Evolutionary conservation across 1,140 invertebrate genomes (phyloP).

Genomic region (Monomorium pharaonis): DNA sequence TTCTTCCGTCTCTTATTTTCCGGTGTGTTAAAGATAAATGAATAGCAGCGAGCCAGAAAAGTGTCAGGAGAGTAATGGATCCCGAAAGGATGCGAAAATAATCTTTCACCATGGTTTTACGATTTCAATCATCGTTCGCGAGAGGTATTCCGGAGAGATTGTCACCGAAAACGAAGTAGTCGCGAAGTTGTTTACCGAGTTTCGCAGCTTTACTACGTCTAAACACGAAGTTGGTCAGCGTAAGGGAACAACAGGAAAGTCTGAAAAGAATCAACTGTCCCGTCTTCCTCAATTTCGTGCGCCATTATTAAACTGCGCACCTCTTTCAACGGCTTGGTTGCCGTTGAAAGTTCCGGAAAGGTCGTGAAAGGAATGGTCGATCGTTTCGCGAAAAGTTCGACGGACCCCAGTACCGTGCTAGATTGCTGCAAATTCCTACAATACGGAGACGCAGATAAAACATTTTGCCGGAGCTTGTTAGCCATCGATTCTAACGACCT

Average conservation of each 20-base stretch:
- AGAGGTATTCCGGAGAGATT: not conserved
- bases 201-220: conserved; percentile 8
- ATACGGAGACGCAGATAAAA: conserved; percentile 49
- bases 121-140: not conserved
- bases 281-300: conserved; percentile 26
- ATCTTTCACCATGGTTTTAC: conserved; percentile 24
- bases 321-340: not conserved
- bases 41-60: not conserved
- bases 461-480: conserved; percentile 59
- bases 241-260: not conserved
- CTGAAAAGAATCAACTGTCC: conserved; percentile 47
- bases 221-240: conserved; percentile 40
- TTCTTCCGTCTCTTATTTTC: not conserved
- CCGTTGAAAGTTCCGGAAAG: conserved; percentile 45
- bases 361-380: conserved; percentile 45
- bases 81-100: not conserved
- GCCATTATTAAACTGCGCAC: conserved; percentile 54
- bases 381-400: conserved; percentile 56
- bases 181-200: conserved; percentile 29
- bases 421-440: conserved; percentile 26
- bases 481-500: conserved; percentile 48
- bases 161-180: not conserved
- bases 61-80: not conserved
- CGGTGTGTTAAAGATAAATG: not conserved
- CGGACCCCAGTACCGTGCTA: not conserved